Evolutionary conservation across 2,888 invertebrate species (phyloP).

Genomic region (Meiosimyza decipiens): DNA sequence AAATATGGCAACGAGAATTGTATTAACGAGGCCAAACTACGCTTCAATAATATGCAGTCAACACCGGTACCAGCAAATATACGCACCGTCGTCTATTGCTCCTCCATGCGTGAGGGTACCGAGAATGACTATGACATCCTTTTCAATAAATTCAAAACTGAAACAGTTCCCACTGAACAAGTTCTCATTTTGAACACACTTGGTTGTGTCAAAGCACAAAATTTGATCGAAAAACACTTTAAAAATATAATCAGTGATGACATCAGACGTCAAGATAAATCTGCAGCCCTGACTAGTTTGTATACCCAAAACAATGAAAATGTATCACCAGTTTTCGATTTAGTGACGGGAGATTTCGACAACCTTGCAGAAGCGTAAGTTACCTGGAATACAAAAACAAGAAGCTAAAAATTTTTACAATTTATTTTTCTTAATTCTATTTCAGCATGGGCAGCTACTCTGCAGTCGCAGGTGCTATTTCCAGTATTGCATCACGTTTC

Average conservation of each 20-base stretch:
- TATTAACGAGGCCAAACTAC: constrained; percentile 64
- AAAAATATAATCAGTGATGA: constrained; percentile 67
- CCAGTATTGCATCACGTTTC: constrained; percentile 60
- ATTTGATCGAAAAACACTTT: constrained; percentile 69
- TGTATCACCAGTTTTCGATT: constrained; percentile 69
- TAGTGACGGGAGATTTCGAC: constrained; percentile 61
- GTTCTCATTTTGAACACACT: constrained; percentile 74
- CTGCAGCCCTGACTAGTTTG: constrained; percentile 66
- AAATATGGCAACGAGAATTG: constrained; percentile 73
- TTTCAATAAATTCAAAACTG: constrained; percentile 71
- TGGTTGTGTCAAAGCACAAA: constrained; percentile 73
- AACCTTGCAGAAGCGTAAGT: constrained; percentile 59
- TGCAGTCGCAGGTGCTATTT: constrained; percentile 58
- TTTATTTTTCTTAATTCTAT: constrained; percentile 14
- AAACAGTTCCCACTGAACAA: constrained; percentile 77
- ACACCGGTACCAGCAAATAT: constrained; percentile 71
- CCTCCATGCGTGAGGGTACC: constrained; percentile 74
- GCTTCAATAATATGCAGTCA: constrained; percentile 59
- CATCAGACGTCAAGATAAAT: constrained; percentile 63
- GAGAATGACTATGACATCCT: constrained; percentile 74
- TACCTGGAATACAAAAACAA: not conserved
- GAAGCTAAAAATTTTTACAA: not conserved
- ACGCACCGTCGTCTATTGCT: constrained; percentile 80
- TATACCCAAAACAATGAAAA: constrained; percentile 70
- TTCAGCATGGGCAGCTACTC: constrained; percentile 58